Evolutionary conservation across 2,797 vertebrate genomes (phyloP), one percentile per base, ranked within the genome.

Genomic region (Acanthiza pusilla): DNA sequence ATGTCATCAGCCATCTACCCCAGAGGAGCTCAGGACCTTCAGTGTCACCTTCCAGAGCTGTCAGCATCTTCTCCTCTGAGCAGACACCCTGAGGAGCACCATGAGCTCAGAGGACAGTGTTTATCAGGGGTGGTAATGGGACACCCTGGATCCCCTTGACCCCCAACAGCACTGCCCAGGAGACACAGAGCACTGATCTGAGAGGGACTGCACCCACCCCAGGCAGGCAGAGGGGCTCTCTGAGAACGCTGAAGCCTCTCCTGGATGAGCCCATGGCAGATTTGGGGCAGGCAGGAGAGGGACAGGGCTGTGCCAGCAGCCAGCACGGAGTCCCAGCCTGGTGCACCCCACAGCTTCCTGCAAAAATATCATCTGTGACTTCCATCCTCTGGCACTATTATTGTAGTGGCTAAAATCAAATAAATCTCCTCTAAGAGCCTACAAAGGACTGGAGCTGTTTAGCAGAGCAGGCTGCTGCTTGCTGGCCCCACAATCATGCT

Each of bases 61-160:
- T 17, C 81, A 89, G 43, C 61, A 45, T 38, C 38, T 38, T 16
- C n/a, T 29, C 13, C 36, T 57, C 68, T 32, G 19, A 45, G 55
- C n/a, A 42, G 54, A 61, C n/a, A n/a, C 23, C 38, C 55, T 18
- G 1, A 13, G 61, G 25, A 74, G 38, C 34, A 30, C 11, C 8
- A 0, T 0, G 7, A 53, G 34, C 7, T 14, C 22, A 71, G 36
- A 30, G n/a, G 7, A 12, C 1, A 27, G 36, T 7, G 72, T 40
- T 45, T 62, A 9, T n/a, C 51, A 50, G 63, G 34, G 34, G 30
- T 17, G 15, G 19, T 17, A 11, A 66, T 48, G 76, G 23, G 32
- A 40, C 43, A 36, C 8, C 29, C 74, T 40, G 55, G 12, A 51
- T 79, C 29, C 57, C 32, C 38, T 57, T 30, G 8, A 34, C 60